Percentiles rank a stretch among this genome's conserved stretches.
Conservation (phyloP, 2,113 vertebrate genomes). For the Anolis sagrei region DNA sequence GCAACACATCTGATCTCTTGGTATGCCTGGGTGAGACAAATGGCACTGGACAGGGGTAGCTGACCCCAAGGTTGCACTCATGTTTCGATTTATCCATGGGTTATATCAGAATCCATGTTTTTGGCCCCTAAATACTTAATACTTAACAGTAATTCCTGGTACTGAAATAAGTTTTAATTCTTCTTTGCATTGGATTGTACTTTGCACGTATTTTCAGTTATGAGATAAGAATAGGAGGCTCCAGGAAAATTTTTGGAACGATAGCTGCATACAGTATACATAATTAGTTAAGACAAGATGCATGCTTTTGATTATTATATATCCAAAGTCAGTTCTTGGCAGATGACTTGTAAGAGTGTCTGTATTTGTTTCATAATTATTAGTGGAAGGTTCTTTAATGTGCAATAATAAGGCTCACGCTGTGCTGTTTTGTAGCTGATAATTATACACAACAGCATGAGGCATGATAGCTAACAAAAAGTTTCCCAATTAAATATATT, state of each 20-base stretch:
- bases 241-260: conserved; percentile 62
- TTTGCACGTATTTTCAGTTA: neutral
- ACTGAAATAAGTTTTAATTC: neutral
- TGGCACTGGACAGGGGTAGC: too few species aligned
- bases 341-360: conserved; percentile 82
- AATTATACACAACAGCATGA: conserved; percentile 86
- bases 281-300: conserved; percentile 65
- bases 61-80: too few species aligned
- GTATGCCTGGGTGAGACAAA: too few species aligned
- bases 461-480: conserved; percentile 75
- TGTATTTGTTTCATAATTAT: conserved; percentile 85
- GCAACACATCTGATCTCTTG: too few species aligned
- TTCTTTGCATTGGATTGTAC: neutral
- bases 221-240: neutral
- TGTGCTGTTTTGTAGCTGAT: conserved; percentile 87
- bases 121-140: too few species aligned
- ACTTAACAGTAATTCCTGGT: neutral
- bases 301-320: conserved; percentile 58
- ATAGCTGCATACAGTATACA: conserved; percentile 62
- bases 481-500: conserved; percentile 67
- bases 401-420: conserved; percentile 85
- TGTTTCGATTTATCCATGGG: too few species aligned
- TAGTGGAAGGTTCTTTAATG: conserved; percentile 87
- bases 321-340: conserved; percentile 75
- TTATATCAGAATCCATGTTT: too few species aligned